Base-by-base conservation (phyloP, 2,888 invertebrate species). In the Tinea pellionella region DNA sequence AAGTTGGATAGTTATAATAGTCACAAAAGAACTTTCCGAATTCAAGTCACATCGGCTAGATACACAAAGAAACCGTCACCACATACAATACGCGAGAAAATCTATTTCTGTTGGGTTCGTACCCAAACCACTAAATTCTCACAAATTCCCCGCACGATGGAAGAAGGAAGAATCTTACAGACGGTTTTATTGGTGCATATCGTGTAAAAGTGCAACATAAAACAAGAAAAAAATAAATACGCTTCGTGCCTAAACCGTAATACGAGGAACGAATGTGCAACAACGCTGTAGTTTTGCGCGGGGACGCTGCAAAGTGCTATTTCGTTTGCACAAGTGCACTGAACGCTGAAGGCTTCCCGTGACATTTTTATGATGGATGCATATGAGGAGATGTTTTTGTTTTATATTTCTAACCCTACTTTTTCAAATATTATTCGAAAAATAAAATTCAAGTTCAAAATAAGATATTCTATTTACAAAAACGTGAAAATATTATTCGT, bases 1-100 rank as follows among this genome's bases (percentile, higher is more conserved):
- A 9, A 37, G 37, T 37, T 6, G n/a, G 9, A 9, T 9, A 2
- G n/a, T n/a, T 37, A 37, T 37, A 37, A 47, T 47, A 47, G 13
- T 15, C 13, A 47, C 47, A 47, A 47, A 47, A 47, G 19, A 16
- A 57, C n/a, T 32, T 57, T 57, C 6, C 12, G 57, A 57, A 57
- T 57, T 57, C 57, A 57, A 2, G 32, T 57, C 57, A 57, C 57
- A 57, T 32, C 30, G 2, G 7, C 57, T 30, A 57, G 32, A 57
- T 16, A 57, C 57, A 57, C 57, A 32, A 57, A 15, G 13, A 57
- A 57, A 57, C 57, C 57, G 57, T 57, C 57, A 16, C 57, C 15
- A 13, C 32, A 30, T 57, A 57, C 57, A 32, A 57, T 32, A 24
- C 19, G 2, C 19, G 13, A 18, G 29, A 55, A 55, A 55, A 55